phyloP scores from a whole-genome alignment of 2,888 invertebrate genomes.

The Drosophila cracens region DNA sequence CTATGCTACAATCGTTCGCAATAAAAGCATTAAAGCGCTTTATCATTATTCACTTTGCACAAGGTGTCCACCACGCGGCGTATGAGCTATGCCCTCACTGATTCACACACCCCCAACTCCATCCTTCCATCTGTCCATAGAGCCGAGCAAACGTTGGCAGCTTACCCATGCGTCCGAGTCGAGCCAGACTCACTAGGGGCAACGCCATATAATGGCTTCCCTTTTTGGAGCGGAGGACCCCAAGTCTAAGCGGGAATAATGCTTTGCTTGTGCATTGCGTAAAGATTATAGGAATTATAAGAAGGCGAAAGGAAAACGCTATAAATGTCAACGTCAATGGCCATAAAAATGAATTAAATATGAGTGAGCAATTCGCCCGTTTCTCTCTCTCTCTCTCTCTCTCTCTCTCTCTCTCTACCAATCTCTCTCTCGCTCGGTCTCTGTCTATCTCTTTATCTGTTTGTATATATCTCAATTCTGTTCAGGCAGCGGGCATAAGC shows the following conservation, averaged over 20 bases:
- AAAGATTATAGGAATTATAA: slow-evolving; percentile 78
- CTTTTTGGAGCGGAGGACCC: slow-evolving; percentile 11
- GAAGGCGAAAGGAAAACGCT: slow-evolving; percentile 59
- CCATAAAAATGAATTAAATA: slow-evolving; percentile 75
- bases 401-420: background rate
- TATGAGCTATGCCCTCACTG: slow-evolving; percentile 51
- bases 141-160: slow-evolving; percentile 9
- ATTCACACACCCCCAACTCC: background rate
- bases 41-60: slow-evolving; percentile 81
- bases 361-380: slow-evolving; percentile 19
- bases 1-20: slow-evolving; percentile 76
- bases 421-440: background rate
- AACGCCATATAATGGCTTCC: slow-evolving; percentile 43
- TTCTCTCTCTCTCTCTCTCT: no score
- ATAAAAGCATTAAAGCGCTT: slow-evolving; percentile 81
- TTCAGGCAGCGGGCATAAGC: slow-evolving; percentile 50
- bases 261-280: slow-evolving; percentile 52
- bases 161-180: slow-evolving; percentile 10
- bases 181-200: slow-evolving; percentile 15
- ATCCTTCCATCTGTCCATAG: background rate
- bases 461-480: slow-evolving; percentile 2
- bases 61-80: slow-evolving; percentile 62
- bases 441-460: background rate
- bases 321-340: slow-evolving; percentile 79
- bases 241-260: slow-evolving; percentile 29